Evolutionary conservation across 2,113 vertebrate genomes (phyloP).

Genomic region (Chunga burmeisteri): DNA sequence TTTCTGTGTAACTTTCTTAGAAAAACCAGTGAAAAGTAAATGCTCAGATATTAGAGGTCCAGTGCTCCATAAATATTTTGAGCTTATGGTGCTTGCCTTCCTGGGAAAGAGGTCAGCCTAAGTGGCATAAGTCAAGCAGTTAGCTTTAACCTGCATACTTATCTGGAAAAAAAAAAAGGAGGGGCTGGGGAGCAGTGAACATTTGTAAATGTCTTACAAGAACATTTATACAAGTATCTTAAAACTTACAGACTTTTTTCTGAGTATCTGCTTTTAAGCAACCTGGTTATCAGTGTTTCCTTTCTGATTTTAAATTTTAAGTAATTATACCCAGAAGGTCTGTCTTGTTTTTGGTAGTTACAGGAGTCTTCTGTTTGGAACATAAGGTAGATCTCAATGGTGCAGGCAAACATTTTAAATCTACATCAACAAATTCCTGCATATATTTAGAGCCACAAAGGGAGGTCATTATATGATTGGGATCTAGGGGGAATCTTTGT

Average conservation of each 20-base stretch:
- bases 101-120: background rate
- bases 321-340: background rate
- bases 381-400: background rate
- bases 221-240: background rate
- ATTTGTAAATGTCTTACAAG: background rate
- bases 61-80: background rate
- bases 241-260: background rate
- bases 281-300: background rate
- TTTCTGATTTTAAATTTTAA: background rate
- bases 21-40: background rate
- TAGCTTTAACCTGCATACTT: background rate
- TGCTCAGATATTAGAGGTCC: background rate
- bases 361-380: background rate
- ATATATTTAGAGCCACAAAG: background rate
- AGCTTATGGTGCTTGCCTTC: background rate
- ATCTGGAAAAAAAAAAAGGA: background rate
- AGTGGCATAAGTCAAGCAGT: background rate
- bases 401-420: background rate
- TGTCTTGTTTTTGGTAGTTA: background rate
- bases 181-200: accelerated
- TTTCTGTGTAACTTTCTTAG: background rate
- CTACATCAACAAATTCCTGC: background rate
- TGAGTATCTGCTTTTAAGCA: background rate
- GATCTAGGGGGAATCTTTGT: background rate
- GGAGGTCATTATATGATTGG: background rate